These are phyloP conservation scores for Onthophagus sagittarius DNA, from an alignment of 2,888 invertebrate genomes.

Conservation along the genomic window DNA sequence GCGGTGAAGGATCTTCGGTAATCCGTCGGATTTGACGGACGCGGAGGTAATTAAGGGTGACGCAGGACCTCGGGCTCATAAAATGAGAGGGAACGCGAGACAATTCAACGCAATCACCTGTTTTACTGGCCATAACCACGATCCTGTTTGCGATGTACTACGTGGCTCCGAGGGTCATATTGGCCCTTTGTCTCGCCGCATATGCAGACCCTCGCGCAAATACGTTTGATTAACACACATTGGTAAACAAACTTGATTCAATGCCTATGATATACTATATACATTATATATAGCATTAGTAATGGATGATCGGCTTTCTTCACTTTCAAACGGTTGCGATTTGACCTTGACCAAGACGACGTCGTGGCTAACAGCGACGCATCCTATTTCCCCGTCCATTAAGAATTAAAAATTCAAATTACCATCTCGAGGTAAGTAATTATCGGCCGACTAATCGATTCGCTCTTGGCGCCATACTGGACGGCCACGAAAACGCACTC, in stretches of 20 bases:
- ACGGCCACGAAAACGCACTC: conserved; percentile 23
- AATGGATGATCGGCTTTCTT: not conserved
- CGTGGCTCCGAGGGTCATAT: not conserved
- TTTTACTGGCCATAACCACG: conserved; percentile 40
- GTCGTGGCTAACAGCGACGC: not conserved
- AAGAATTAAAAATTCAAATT: not conserved
- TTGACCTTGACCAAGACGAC: not conserved
- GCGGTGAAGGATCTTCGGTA: not conserved
- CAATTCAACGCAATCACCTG: conserved; percentile 42
- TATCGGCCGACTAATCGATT: conserved; percentile 23
- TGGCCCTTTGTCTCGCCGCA: conserved; percentile 6
- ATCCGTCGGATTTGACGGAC: not conserved
- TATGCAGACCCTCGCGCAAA: not conserved
- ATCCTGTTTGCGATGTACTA: not conserved
- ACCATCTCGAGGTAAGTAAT: conserved; percentile 20
- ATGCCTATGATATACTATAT: no score
- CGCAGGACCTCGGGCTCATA: conserved; percentile 9
- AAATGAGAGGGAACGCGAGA: conserved; percentile 35
- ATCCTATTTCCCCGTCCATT: not conserved
- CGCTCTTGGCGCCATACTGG: conserved; percentile 13
- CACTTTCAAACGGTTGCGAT: not conserved
- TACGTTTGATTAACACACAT: not conserved
- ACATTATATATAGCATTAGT: not conserved
- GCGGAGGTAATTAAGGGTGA: conserved; percentile 7
- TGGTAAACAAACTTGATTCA: not conserved